phyloP scores from a whole-genome alignment of 64 coral and sea anemone species.

The Platygyra sinensis region DNA sequence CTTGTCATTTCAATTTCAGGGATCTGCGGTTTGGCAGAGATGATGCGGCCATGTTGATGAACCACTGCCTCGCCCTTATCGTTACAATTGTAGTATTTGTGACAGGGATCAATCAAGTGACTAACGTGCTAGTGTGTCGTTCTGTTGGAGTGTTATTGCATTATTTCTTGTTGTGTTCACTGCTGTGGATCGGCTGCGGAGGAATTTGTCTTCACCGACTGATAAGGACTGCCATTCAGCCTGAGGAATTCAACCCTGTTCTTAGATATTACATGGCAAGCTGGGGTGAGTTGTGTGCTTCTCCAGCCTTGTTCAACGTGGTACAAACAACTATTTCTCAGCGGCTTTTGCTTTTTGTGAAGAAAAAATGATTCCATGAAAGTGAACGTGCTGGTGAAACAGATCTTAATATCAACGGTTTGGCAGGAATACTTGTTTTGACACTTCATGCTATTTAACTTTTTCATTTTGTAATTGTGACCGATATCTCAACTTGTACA shows the following conservation, averaged over 20 bases:
- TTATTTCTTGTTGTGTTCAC: conserved; percentile 84
- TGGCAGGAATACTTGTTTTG: no score
- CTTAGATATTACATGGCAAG: conserved; percentile 98
- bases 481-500: no score
- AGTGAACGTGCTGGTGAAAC: no score
- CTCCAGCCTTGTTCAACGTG: no score
- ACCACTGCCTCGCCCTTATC: conserved; percentile 79
- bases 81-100: conserved; percentile 83
- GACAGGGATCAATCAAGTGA: conserved; percentile 72
- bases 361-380: no score
- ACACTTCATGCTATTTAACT: no score
- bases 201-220: conserved; percentile 79
- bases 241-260: conserved; percentile 92
- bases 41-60: conserved; percentile 96
- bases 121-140: conserved; percentile 76
- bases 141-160: conserved; percentile 81
- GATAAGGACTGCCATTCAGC: conserved; percentile 67
- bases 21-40: conserved; percentile 88
- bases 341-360: no score
- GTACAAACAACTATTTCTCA: no score
- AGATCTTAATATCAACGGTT: no score
- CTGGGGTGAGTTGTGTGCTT: conserved; percentile 78
- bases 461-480: no score
- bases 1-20: conserved; percentile 37
- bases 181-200: conserved; percentile 93